A percentile compares a stretch with the other conserved stretches of the same genome.
Evolutionary conservation across 1,140 invertebrate species (phyloP).

Genomic region (Danaus plexippus): DNA sequence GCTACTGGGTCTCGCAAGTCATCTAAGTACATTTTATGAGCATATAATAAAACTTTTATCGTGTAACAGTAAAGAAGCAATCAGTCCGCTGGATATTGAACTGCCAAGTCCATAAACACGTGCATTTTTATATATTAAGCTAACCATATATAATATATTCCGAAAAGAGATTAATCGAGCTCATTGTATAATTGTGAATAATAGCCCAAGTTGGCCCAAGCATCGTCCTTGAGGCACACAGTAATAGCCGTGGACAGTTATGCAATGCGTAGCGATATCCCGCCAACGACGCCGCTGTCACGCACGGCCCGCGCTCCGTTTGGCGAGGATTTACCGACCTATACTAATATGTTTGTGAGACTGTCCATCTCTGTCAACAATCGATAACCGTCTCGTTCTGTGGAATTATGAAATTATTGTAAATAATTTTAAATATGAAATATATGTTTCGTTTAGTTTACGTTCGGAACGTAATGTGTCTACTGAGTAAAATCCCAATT

Average conservation of each 20-base stretch:
- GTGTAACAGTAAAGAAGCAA: slow-evolving; percentile 71
- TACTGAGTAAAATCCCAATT: not conserved
- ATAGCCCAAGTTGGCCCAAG: slow-evolving; percentile 9
- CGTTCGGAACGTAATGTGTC: not conserved
- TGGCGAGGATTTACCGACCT: slow-evolving; percentile 50
- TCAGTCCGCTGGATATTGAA: slow-evolving; percentile 66
- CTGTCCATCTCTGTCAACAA: slow-evolving; percentile 32
- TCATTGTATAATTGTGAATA: not conserved
- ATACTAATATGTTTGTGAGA: slow-evolving; percentile 60
- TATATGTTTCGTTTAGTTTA: no score
- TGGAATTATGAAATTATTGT: not conserved
- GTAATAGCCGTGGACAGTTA: slow-evolving; percentile 27
- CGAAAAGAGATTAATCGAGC: not conserved
- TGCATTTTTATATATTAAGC: slow-evolving; percentile 60
- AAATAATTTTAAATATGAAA: no score
- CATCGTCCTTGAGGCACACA: slow-evolving; percentile 18
- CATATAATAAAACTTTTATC: slow-evolving; percentile 69
- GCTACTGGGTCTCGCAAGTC: slow-evolving; percentile 59
- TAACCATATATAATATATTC: slow-evolving; percentile 41
- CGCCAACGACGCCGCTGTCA: slow-evolving; percentile 38
- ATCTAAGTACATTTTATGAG: slow-evolving; percentile 64
- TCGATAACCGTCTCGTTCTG: slow-evolving; percentile 8
- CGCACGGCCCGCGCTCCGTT: slow-evolving; percentile 45
- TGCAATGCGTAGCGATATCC: slow-evolving; percentile 50
- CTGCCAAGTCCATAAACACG: slow-evolving; percentile 64